phyloP scores from a whole-genome alignment of 2,113 vertebrate species.

The Coracopsis vasa region DNA sequence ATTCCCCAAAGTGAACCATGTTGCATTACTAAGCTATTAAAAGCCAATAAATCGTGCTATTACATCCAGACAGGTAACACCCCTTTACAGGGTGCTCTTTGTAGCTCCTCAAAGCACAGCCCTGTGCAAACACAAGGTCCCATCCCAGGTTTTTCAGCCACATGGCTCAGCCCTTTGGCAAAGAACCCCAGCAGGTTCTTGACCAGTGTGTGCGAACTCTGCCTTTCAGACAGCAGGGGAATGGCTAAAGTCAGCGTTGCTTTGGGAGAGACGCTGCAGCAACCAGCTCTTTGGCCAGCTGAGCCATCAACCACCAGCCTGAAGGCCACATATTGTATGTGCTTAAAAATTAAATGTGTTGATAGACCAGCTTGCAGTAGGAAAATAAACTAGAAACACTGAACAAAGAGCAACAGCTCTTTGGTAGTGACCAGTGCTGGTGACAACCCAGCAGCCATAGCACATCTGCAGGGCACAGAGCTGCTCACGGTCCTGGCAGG shows the following conservation, averaged over 20 bases:
- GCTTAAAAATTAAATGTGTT: background rate
- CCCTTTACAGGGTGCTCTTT: background rate
- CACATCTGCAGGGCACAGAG: background rate
- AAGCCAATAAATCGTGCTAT: background rate
- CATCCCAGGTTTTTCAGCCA: fast-evolving
- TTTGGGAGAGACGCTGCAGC: background rate
- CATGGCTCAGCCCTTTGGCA: fast-evolving
- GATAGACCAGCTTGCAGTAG: background rate
- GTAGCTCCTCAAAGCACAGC: background rate
- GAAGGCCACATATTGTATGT: background rate
- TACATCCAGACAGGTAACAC: background rate
- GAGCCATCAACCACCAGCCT: background rate
- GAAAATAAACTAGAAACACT: background rate
- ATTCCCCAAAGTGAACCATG: background rate
- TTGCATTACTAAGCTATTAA: background rate
- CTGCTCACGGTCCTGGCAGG: background rate
- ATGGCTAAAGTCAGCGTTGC: background rate
- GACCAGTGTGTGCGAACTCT: background rate
- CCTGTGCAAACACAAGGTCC: background rate
- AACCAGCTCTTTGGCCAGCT: background rate
- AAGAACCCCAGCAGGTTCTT: background rate
- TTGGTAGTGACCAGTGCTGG: background rate
- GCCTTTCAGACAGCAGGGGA: background rate
- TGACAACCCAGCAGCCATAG: background rate
- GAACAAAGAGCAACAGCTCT: background rate